phyloP scores from a whole-genome alignment of 2,113 vertebrate species.

The Saccopteryx leptura region DNA sequence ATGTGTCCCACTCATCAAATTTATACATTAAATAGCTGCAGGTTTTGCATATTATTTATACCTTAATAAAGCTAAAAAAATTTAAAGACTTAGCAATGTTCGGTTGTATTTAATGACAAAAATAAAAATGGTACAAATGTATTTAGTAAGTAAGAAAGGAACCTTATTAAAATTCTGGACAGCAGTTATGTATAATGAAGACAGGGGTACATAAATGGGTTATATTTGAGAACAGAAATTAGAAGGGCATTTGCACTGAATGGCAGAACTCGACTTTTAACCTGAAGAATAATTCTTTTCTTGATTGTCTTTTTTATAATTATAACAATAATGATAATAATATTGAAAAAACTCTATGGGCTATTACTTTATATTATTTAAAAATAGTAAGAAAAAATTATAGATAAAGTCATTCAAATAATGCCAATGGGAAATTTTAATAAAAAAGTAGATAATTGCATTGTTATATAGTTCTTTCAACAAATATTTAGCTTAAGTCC shows the following conservation, averaged over 20 bases:
- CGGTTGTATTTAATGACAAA: too few relatives aligned
- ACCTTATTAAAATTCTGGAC: too few relatives aligned
- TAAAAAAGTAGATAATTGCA: not conserved
- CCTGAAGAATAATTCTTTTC: not conserved
- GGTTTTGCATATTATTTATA: not conserved
- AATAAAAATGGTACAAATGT: not conserved
- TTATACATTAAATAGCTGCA: not conserved
- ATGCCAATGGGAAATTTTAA: not conserved
- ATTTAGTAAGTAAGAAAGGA: too few relatives aligned
- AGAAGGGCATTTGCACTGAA: not conserved
- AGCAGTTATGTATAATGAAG: not conserved
- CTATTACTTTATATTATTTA: not conserved
- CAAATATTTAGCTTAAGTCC: not conserved
- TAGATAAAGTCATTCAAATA: not conserved
- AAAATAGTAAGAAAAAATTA: not conserved
- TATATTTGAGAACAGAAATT: not conserved
- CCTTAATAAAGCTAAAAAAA: not conserved
- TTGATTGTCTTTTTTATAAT: not conserved
- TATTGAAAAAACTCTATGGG: not conserved
- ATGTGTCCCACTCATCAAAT: not conserved
- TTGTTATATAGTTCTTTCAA: not conserved
- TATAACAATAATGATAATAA: not conserved
- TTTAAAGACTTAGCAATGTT: too few relatives aligned
- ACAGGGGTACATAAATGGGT: not conserved
- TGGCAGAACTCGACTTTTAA: not conserved